Percentiles rank a stretch among this genome's conserved stretches.
phyloP scores from a whole-genome alignment of 2,888 invertebrate genomes.

The Ferrisia virgata region DNA sequence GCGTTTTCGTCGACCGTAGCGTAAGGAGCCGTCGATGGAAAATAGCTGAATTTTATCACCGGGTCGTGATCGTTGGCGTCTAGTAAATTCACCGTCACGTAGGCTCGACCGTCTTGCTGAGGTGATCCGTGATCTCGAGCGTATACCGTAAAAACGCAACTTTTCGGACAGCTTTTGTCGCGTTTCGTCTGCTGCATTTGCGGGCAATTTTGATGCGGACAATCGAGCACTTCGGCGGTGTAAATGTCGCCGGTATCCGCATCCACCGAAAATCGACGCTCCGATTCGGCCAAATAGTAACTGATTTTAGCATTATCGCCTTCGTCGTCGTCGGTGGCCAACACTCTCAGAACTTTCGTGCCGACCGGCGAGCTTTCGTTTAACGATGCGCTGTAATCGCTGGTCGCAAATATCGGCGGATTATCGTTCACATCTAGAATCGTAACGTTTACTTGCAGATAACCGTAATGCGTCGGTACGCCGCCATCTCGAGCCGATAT shows the following conservation, averaged over 20 bases:
- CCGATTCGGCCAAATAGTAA: constrained; percentile 81
- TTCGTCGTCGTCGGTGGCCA: constrained; percentile 87
- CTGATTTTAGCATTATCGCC: constrained; percentile 91
- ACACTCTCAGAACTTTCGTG: constrained; percentile 83
- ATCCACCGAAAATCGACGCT: constrained; percentile 86
- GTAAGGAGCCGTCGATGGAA: constrained; percentile 73
- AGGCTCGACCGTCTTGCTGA: constrained; percentile 84
- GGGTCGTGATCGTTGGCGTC: constrained; percentile 95
- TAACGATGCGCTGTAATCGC: constrained; percentile 86
- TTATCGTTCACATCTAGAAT: constrained; percentile 92
- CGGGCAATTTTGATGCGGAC: constrained; percentile 77
- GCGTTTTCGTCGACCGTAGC: constrained; percentile 95
- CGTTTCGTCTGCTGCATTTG: constrained; percentile 55
- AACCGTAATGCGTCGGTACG: constrained; percentile 75
- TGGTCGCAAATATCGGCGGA: constrained; percentile 90
- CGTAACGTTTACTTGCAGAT: constrained; percentile 83
- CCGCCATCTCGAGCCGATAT: constrained; percentile 89
- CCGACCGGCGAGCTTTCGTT: constrained; percentile 93
- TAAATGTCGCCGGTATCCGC: constrained; percentile 86
- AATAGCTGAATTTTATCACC: constrained; percentile 82
- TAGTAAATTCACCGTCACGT: constrained; percentile 86
- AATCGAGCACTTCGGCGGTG: constrained; percentile 74
- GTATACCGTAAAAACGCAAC: constrained; percentile 90
- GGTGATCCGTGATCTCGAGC: constrained; percentile 91
- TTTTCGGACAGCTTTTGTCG: constrained; percentile 71